Conservation (phyloP, 1,140 invertebrate genomes). For the Fopius arisanus region DNA sequence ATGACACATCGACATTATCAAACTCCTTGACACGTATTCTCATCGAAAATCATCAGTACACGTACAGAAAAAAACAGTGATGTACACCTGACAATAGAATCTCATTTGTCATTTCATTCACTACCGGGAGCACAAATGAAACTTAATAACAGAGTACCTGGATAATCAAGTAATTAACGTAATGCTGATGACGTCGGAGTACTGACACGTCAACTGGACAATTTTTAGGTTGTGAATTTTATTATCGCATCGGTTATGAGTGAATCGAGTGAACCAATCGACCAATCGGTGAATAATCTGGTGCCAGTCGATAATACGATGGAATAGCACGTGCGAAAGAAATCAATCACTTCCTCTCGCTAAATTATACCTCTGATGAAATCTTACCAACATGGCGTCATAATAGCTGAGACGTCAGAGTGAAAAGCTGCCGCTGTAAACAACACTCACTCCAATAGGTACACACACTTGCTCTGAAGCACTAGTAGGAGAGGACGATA, state of each 20-base stretch:
- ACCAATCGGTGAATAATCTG: neutral
- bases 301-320: neutral
- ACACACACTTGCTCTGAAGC: neutral
- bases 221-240: no score
- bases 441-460: neutral
- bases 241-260: no score
- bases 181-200: neutral
- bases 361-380: constrained; percentile 9
- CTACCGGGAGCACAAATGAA: neutral
- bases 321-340: constrained; percentile 13
- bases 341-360: constrained; percentile 2
- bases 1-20: no score
- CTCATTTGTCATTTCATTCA: constrained; percentile 10
- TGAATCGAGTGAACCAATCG: no score
- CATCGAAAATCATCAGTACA: neutral
- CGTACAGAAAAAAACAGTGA: neutral
- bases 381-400: neutral
- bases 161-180: neutral
- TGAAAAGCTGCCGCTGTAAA: neutral
- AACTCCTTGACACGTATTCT: neutral
- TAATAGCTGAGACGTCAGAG: neutral
- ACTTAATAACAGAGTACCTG: neutral
- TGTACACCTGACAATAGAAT: neutral
- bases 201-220: neutral
- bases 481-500: constrained; percentile 1